Evolutionary conservation across 2,888 invertebrate genomes (phyloP).

Genomic region (Chymomyza procnemis): DNA sequence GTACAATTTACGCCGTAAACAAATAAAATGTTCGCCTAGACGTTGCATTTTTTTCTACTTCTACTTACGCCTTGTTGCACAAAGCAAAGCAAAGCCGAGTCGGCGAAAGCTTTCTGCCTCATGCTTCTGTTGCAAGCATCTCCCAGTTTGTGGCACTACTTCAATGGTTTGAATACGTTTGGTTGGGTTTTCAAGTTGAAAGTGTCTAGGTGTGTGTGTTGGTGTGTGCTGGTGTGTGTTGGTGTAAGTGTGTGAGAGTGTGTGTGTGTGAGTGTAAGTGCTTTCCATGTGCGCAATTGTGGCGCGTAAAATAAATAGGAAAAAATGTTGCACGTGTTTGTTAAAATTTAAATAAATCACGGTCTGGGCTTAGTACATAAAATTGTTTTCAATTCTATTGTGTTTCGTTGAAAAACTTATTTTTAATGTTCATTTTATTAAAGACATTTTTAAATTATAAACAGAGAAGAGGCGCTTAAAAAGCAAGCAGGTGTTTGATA

Average conservation of each 20-base stretch:
- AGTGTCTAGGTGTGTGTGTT: not conserved
- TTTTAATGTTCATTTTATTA: not conserved
- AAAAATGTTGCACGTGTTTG: conserved; percentile 44
- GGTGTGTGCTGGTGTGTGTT: not conserved
- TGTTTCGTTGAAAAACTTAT: not conserved
- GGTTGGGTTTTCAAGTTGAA: conserved; percentile 32
- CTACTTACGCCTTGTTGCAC: conserved; percentile 71
- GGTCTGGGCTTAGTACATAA: not conserved
- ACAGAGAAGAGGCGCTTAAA: too few species aligned
- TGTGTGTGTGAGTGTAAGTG: not conserved
- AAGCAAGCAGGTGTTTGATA: too few species aligned
- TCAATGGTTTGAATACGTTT: conserved; percentile 32
- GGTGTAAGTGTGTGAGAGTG: conserved; percentile 4
- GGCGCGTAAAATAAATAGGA: conserved; percentile 45
- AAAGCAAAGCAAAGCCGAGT: conserved; percentile 29
- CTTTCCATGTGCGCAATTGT: conserved; percentile 23
- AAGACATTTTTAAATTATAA: too few species aligned
- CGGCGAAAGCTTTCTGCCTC: not conserved
- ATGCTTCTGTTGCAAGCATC: not conserved
- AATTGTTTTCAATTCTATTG: not conserved
- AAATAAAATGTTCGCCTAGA: conserved; percentile 62
- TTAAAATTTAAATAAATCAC: conserved; percentile 41
- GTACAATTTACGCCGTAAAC: conserved; percentile 58
- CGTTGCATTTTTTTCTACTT: conserved; percentile 52
- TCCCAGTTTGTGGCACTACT: not conserved